Evolutionary conservation across 35 echinoderm and acorn worm genomes (phyloP).

Genomic region (Ptychodera flava): DNA sequence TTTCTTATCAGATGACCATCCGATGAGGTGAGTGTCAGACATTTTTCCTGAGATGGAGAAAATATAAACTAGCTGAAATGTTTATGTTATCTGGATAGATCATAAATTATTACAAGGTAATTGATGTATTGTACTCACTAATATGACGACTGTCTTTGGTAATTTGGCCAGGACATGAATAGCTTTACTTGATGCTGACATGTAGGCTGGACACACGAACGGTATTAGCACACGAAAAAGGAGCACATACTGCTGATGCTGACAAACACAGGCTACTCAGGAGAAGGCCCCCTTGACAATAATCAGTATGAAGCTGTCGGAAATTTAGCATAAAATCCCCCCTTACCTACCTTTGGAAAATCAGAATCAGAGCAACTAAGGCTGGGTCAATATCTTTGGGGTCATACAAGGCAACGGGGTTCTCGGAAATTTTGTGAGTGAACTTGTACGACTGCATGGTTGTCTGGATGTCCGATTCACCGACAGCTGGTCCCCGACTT

Average conservation of each 20-base stretch:
- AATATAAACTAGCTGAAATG: too few species aligned
- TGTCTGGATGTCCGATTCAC: not conserved
- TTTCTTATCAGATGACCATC: too few species aligned
- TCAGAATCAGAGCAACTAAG: not conserved
- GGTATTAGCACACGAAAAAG: too few species aligned
- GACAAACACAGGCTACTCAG: too few species aligned
- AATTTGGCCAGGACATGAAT: not conserved
- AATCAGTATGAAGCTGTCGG: not conserved
- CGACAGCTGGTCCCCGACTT: not conserved
- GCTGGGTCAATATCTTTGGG: not conserved
- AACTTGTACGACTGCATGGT: not conserved
- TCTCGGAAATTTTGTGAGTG: not conserved
- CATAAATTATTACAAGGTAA: too few species aligned
- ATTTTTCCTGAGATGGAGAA: too few species aligned
- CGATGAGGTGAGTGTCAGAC: too few species aligned
- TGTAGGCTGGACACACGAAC: too few species aligned
- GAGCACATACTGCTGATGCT: too few species aligned
- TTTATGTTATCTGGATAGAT: too few species aligned
- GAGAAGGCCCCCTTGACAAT: not conserved
- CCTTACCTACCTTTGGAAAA: not conserved
- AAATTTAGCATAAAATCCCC: not conserved
- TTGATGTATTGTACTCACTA: too few species aligned
- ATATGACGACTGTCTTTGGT: not conserved
- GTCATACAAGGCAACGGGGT: not conserved
- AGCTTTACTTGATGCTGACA: too few species aligned